A percentile compares a stretch with the other conserved stretches of the same genome.
Conservation (phyloP, 2,888 invertebrate species). For the Chaetogeoica ovagalla region DNA sequence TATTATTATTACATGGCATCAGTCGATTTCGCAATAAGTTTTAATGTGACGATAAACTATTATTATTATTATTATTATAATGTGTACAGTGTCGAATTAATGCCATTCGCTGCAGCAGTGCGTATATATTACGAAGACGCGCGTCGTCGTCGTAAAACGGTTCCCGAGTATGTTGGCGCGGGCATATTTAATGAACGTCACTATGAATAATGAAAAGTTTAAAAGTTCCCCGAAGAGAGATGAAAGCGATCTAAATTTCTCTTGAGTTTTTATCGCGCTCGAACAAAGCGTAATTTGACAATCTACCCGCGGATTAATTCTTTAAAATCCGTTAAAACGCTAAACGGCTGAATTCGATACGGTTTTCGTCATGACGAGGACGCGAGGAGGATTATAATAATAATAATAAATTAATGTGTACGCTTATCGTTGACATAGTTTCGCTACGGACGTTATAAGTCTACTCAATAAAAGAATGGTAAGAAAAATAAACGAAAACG, state of each 20-base stretch:
- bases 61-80: no score
- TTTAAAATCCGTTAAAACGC: constrained; percentile 30
- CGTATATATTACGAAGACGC: neutral
- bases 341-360: constrained; percentile 17
- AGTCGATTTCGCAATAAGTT: constrained; percentile 11
- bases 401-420: no score
- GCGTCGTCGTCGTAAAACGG: constrained; percentile 1
- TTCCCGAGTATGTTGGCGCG: neutral
- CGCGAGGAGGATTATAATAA: constrained; percentile 4
- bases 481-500: no score
- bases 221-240: constrained; percentile 25
- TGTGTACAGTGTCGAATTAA: neutral
- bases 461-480: no score
- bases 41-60: neutral
- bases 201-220: constrained; percentile 43
- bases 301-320: constrained; percentile 22
- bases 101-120: neutral
- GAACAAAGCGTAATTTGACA: constrained; percentile 33
- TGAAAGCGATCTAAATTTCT: constrained; percentile 37
- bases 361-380: no score
- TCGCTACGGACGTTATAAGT: no score
- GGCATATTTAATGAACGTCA: constrained; percentile 26
- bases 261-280: constrained; percentile 3
- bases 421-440: no score
- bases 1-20: neutral